phyloP scores from a whole-genome alignment of 2,797 vertebrate genomes.

The Menidia menidia region DNA sequence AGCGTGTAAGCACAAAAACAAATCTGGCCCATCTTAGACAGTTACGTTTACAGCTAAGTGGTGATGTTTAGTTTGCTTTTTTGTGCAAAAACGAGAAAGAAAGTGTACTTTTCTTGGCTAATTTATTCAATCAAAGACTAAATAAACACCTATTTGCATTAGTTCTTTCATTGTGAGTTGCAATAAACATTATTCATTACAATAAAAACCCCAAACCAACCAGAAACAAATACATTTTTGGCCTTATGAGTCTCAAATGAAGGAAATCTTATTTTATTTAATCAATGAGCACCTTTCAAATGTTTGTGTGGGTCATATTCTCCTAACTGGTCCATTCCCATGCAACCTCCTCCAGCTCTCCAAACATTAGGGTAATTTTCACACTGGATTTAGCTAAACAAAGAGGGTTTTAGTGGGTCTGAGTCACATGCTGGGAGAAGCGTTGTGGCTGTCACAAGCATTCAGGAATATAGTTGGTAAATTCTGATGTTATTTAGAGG shows the following conservation, averaged over 20 bases:
- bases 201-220: background rate
- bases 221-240: background rate
- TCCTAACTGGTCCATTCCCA: constrained; percentile 27
- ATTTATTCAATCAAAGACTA: too few relatives aligned
- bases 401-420: constrained; percentile 82
- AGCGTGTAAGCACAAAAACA: background rate
- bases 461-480: constrained; percentile 72
- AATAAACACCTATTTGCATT: too few relatives aligned
- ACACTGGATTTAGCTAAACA: constrained; percentile 83
- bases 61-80: too few relatives aligned
- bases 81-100: too few relatives aligned
- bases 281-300: constrained; percentile 21
- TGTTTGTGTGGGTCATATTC: constrained; percentile 24
- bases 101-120: too few relatives aligned
- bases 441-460: constrained; percentile 83
- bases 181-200: too few relatives aligned
- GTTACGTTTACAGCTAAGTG: background rate
- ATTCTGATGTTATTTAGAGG: constrained; percentile 69
- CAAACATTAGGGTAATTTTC: constrained; percentile 69
- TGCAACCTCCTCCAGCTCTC: constrained; percentile 54
- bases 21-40: background rate
- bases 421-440: constrained; percentile 77
- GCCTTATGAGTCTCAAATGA: background rate
- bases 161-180: too few relatives aligned
- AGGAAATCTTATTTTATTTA: background rate